A percentile compares a stretch with the other conserved stretches of the same genome.
Conservation (phyloP, 2,888 invertebrate genomes). For the Himalopsyche anomala region DNA sequence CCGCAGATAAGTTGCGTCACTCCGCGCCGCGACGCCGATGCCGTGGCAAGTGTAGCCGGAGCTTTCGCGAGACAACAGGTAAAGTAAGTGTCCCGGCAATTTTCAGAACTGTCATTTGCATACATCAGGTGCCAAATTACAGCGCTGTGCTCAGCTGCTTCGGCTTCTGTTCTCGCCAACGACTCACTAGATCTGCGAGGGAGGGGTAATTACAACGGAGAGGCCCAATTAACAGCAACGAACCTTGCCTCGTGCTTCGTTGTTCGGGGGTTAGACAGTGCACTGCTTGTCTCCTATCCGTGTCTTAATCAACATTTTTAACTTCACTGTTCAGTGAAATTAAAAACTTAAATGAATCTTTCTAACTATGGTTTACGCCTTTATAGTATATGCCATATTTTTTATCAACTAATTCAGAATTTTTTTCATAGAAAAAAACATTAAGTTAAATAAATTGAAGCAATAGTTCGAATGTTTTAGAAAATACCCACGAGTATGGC, state of each 20-base stretch:
- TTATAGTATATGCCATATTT: too few relatives aligned
- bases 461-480: too few relatives aligned
- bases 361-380: too few relatives aligned
- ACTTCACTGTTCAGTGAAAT: neutral
- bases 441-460: too few relatives aligned
- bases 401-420: too few relatives aligned
- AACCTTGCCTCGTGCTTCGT: neutral
- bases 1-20: conserved; percentile 20
- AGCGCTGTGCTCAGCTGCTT: conserved; percentile 44
- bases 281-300: conserved; percentile 9
- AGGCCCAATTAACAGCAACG: conserved; percentile 37
- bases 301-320: conserved; percentile 25
- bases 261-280: neutral
- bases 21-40: conserved; percentile 18
- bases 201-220: conserved; percentile 36
- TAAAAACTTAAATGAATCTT: neutral
- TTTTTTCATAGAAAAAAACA: too few relatives aligned
- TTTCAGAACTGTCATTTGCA: conserved; percentile 64
- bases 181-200: conserved; percentile 33
- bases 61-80: conserved; percentile 51
- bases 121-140: conserved; percentile 65
- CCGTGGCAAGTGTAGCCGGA: neutral
- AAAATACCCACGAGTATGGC: too few relatives aligned
- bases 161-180: conserved; percentile 34
- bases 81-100: conserved; percentile 55